These are phyloP conservation scores for Cheumatopsyche charites DNA, from an alignment of 1,140 invertebrate species.

Conservation along the genomic window DNA sequence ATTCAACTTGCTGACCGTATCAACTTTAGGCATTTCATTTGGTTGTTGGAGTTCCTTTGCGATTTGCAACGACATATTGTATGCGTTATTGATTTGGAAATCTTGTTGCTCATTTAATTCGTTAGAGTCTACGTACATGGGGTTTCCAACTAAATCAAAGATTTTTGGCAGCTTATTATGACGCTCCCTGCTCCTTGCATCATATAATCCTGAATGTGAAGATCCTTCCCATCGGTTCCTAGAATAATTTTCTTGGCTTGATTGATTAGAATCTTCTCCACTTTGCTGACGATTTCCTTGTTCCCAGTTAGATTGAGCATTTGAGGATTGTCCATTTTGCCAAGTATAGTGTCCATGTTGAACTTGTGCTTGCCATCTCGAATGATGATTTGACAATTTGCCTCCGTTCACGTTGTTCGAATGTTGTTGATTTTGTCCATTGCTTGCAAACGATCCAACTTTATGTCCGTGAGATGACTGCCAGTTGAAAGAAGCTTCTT, in stretches of 20 bases:
- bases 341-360: not conserved
- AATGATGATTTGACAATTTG: too few relatives aligned
- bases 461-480: too few relatives aligned
- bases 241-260: too few relatives aligned
- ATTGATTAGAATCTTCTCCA: too few relatives aligned
- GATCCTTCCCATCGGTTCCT: too few relatives aligned
- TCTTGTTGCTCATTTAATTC: constrained; percentile 15
- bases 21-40: constrained; percentile 61
- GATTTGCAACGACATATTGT: constrained; percentile 63
- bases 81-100: constrained; percentile 50
- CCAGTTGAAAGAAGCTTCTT: too few relatives aligned
- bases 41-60: constrained; percentile 64
- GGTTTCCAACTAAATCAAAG: not conserved
- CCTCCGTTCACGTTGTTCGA: too few relatives aligned
- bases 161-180: not conserved
- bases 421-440: too few relatives aligned
- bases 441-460: too few relatives aligned
- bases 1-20: constrained; percentile 68
- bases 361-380: not conserved
- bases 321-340: not conserved
- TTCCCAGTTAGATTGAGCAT: not conserved
- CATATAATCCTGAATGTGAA: too few relatives aligned
- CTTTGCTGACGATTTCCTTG: not conserved
- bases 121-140: too few relatives aligned
- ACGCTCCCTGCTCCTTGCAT: too few relatives aligned